Evolutionary conservation across 2,113 vertebrate species (phyloP).

Genomic region (Dipodomys merriami): DNA sequence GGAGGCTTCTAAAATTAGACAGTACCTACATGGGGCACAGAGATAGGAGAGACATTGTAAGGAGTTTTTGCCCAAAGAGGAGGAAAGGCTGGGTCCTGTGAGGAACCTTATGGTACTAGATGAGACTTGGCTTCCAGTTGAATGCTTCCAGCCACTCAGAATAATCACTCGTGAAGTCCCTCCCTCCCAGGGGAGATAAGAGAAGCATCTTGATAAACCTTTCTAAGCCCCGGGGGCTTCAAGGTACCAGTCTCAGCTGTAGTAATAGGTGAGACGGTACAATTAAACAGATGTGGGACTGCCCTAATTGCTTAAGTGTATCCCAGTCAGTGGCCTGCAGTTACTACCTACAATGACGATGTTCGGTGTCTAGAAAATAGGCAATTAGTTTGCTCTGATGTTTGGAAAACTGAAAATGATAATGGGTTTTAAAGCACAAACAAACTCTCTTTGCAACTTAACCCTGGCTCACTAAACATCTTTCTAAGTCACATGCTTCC

Average conservation of each 20-base stretch:
- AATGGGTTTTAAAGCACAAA: conserved; percentile 12
- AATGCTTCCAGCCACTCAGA: neutral
- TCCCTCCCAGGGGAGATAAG: conserved; percentile 26
- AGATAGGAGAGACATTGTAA: neutral
- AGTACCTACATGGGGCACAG: neutral
- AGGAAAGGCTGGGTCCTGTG: neutral
- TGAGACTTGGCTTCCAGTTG: neutral
- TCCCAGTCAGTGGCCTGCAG: neutral
- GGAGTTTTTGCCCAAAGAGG: neutral
- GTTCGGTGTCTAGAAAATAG: neutral
- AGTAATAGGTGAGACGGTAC: neutral
- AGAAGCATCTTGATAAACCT: conserved; percentile 20
- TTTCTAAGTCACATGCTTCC: neutral
- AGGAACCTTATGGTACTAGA: neutral
- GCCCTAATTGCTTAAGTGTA: neutral
- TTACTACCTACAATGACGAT: neutral
- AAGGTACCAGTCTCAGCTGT: neutral
- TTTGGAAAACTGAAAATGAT: conserved; percentile 40
- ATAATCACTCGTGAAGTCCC: neutral
- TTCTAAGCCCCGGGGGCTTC: neutral
- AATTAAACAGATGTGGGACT: conserved; percentile 24
- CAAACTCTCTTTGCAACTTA: neutral
- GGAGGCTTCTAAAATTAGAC: neutral
- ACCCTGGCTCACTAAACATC: neutral
- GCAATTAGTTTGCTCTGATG: neutral